Evolutionary conservation across 2,888 invertebrate genomes (phyloP), one percentile per base, ranked within the genome.

Genomic region (Dicyrtoma fusca): DNA sequence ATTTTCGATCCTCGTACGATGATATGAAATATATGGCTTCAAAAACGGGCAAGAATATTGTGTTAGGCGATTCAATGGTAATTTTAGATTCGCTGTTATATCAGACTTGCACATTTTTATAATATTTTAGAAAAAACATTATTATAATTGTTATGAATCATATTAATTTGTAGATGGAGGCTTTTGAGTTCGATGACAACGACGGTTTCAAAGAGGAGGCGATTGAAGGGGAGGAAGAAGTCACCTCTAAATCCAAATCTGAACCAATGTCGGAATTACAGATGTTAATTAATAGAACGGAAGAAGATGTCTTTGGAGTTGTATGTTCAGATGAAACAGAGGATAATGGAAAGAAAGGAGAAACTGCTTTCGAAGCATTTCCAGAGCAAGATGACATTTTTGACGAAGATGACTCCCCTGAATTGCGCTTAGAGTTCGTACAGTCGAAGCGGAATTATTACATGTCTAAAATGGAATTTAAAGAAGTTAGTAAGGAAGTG

Each of bases 401-500:
- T 3, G 87, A 87, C 55, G 83, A 85, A 73, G 88, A 89, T 64
- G 86, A 87, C 75, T 88, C 82, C 8, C 82, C 84, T 59, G 82
- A 83, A 47, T 82, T 85, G 75, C 82, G 83, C 26, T 82, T 89
- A 79, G 94, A 94, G 84, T 97, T 96, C 83, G 84, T 86, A 71
- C 87, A 91, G 75, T 92, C 93, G 83, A 97, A 97, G 83, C 88
- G 89, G 76, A 90, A 94, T 82, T 98, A 97, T 85, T 98, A 98
- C 83, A 91, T 90, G 85, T 91, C 90, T 78, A 97, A 97, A 84
- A 84, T 97, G 83, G 91, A 92, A 74, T 92, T 91, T 82, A 85
- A 87, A 47, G 88, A 90, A 83, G 90, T 95, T 53, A 91, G 91
- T 82, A 92, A 92, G 1, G 90, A 91, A 80, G 84, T 95, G 81